phyloP scores from a whole-genome alignment of 2,888 invertebrate genomes.

The Ophion costatus region DNA sequence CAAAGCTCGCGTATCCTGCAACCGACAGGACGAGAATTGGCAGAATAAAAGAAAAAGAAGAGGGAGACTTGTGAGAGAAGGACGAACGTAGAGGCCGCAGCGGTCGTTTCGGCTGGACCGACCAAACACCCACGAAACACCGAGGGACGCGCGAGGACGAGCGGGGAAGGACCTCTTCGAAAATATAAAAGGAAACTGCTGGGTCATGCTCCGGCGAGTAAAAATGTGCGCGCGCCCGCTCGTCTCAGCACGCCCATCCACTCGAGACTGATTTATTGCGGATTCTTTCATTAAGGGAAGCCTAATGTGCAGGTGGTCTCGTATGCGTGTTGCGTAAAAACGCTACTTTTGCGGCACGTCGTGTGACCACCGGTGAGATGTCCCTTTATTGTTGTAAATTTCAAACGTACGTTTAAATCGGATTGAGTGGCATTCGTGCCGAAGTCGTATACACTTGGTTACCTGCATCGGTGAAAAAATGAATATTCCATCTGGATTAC shows the following conservation, averaged over 20 bases:
- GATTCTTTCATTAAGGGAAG: constrained; percentile 72
- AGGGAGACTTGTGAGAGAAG: constrained; percentile 13
- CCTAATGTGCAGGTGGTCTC: constrained; percentile 70
- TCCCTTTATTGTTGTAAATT: constrained; percentile 37
- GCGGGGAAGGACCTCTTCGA: constrained; percentile 11
- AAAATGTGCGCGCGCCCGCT: constrained; percentile 59
- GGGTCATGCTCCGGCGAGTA: constrained; percentile 70
- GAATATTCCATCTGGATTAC: no score
- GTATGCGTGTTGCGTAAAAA: constrained; percentile 31
- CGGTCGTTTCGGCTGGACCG: constrained; percentile 45
- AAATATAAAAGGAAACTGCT: constrained; percentile 67
- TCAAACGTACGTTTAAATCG: neutral
- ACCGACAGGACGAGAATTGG: constrained; percentile 4
- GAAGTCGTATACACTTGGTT: no score
- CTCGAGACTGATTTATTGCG: constrained; percentile 74
- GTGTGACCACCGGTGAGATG: constrained; percentile 36
- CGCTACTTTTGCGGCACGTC: constrained; percentile 27
- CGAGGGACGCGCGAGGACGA: constrained; percentile 21
- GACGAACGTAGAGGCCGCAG: constrained; percentile 34
- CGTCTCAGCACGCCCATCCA: constrained; percentile 64
- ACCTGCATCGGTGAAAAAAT: no score
- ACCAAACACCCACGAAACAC: constrained; percentile 60
- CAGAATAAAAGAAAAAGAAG: constrained; percentile 27
- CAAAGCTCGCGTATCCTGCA: constrained; percentile 11
- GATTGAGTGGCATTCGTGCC: no score